Conservation (phyloP, 2,797 vertebrate genomes). For the Pseudomugil gertrudae region DNA sequence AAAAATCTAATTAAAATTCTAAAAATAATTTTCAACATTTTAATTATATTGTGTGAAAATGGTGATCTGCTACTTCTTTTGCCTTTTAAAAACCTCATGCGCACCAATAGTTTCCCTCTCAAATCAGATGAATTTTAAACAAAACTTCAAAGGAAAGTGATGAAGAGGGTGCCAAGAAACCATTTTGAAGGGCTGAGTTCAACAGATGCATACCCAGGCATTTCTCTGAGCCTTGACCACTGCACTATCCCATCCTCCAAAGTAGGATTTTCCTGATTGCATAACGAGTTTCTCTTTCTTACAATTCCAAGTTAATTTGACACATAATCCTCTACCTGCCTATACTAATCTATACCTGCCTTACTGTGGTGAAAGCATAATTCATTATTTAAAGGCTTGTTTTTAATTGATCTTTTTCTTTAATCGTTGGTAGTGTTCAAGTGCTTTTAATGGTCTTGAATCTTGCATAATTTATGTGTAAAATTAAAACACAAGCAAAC, state of each 20-base stretch:
- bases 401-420: neutral
- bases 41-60: conserved; percentile 14
- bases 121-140: conserved; percentile 59
- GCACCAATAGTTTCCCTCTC: conserved; percentile 32
- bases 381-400: neutral
- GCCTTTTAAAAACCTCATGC: conserved; percentile 30
- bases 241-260: conserved; percentile 24
- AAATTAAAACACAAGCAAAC: neutral
- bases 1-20: conserved; percentile 20
- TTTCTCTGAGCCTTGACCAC: conserved; percentile 14
- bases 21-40: conserved; percentile 5
- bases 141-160: conserved; percentile 58
- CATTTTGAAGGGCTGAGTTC: conserved; percentile 57
- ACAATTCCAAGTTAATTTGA: conserved; percentile 22
- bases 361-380: neutral
- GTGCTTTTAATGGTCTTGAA: neutral
- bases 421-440: neutral
- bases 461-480: neutral
- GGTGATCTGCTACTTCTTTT: conserved; percentile 24
- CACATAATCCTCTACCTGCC: conserved; percentile 6
- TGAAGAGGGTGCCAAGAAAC: conserved; percentile 44
- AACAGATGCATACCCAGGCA: conserved; percentile 49
- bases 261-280: conserved; percentile 20
- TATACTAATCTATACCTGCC: neutral
- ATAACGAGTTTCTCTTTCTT: conserved; percentile 24